Percentiles rank a stretch among this genome's conserved stretches.
phyloP scores from a whole-genome alignment of 1,140 invertebrate species.

The Colletes gigas region DNA sequence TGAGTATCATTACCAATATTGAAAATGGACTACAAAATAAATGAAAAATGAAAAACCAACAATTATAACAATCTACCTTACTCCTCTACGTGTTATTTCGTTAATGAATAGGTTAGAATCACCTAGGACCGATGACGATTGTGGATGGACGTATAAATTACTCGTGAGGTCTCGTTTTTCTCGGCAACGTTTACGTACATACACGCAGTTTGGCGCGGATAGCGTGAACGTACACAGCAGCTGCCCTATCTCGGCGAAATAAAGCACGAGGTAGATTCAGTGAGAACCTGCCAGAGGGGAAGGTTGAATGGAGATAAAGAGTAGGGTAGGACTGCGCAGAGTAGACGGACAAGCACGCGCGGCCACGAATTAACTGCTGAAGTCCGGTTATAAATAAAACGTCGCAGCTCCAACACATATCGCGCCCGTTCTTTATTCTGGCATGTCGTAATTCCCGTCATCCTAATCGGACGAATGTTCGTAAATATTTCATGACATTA shows the following conservation, averaged over 20 bases:
- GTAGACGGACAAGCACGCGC: conserved; percentile 29
- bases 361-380: conserved; percentile 62
- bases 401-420: conserved; percentile 16
- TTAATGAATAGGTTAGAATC: neutral
- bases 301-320: conserved; percentile 21
- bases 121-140: conserved; percentile 11
- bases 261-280: conserved; percentile 53
- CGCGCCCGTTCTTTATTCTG: conserved; percentile 23
- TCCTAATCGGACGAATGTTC: conserved; percentile 46
- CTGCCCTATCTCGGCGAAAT: conserved; percentile 50
- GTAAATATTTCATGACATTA: conserved; percentile 54
- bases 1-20: too few relatives aligned
- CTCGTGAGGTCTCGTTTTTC: conserved; percentile 13
- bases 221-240: conserved; percentile 11
- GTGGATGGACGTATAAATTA: conserved; percentile 52
- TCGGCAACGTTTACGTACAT: neutral
- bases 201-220: neutral
- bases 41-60: too few relatives aligned
- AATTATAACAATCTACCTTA: too few relatives aligned
- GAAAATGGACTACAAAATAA: too few relatives aligned
- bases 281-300: conserved; percentile 16
- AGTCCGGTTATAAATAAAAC: conserved; percentile 66
- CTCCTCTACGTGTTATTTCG: too few relatives aligned
- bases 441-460: conserved; percentile 27
- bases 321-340: neutral